A percentile compares a stretch with the other conserved stretches of the same genome.
Conservation (phyloP, 2,888 invertebrate genomes). For the Diarsia brunnea region DNA sequence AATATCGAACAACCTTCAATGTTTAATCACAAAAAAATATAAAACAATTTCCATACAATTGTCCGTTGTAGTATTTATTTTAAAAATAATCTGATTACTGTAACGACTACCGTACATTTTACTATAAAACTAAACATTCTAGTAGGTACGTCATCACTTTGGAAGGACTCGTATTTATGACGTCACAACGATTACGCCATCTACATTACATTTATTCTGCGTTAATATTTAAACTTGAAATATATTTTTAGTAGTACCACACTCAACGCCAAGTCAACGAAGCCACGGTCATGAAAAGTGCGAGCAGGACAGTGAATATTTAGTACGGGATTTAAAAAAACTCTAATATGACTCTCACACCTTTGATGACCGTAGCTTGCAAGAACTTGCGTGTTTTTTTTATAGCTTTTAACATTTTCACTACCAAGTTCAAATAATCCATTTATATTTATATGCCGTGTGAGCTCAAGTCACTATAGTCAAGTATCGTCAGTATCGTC, state of each 20-base stretch:
- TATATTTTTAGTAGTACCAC: constrained; percentile 31
- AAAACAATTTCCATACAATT: constrained; percentile 61
- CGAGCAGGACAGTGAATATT: background rate
- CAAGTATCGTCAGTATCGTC: too few species aligned
- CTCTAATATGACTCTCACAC: constrained; percentile 8
- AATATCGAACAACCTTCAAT: constrained; percentile 53
- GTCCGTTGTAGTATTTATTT: constrained; percentile 48
- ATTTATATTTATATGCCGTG: too few species aligned
- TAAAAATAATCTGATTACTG: constrained; percentile 59
- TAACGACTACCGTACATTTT: constrained; percentile 57
- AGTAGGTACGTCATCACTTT: constrained; percentile 63
- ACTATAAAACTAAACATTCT: constrained; percentile 62
- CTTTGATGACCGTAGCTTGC: background rate
- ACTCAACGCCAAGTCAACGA: background rate
- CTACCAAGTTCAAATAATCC: too few species aligned
- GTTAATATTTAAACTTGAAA: constrained; percentile 45
- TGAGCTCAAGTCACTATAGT: too few species aligned
- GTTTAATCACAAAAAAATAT: constrained; percentile 60
- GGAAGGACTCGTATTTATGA: constrained; percentile 62
- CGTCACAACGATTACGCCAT: constrained; percentile 55
- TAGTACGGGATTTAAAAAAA: background rate
- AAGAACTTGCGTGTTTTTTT: background rate
- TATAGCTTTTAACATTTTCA: background rate
- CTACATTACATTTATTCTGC: constrained; percentile 60
- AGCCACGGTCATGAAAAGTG: constrained; percentile 1